A percentile compares a stretch with the other conserved stretches of the same genome.
phyloP scores from a whole-genome alignment of 2,113 vertebrate genomes.

The Murina feae region DNA sequence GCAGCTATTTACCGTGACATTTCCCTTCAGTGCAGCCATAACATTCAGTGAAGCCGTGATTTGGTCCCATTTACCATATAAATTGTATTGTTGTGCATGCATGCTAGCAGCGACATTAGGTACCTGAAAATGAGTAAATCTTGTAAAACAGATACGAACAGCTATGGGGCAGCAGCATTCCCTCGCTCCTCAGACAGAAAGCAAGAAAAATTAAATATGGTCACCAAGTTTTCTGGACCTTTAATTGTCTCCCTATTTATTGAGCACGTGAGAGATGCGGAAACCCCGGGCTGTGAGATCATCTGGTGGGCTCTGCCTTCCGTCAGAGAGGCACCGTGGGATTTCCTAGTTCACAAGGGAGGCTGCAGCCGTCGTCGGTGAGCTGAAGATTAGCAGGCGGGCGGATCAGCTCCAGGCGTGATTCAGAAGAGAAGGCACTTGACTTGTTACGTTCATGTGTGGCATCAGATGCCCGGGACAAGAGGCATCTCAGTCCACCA shows the following conservation, averaged over 20 bases:
- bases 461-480: neutral
- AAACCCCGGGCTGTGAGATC: slow-evolving; percentile 24
- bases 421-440: slow-evolving; percentile 49
- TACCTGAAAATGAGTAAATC: slow-evolving; percentile 88
- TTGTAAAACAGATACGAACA: slow-evolving; percentile 86
- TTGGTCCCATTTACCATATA: slow-evolving; percentile 91
- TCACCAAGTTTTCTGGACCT: slow-evolving; percentile 64
- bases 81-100: slow-evolving; percentile 89
- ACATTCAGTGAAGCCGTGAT: slow-evolving; percentile 89
- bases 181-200: slow-evolving; percentile 70
- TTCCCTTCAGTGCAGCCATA: slow-evolving; percentile 88
- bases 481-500: neutral
- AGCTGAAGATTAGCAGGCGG: slow-evolving; percentile 60
- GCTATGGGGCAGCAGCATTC: slow-evolving; percentile 76
- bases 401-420: neutral
- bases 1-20: slow-evolving; percentile 90
- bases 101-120: slow-evolving; percentile 87
- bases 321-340: slow-evolving; percentile 63
- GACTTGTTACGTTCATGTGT: neutral
- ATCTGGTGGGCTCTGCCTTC: slow-evolving; percentile 64
- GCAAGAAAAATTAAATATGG: slow-evolving; percentile 60
- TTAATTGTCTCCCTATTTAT: slow-evolving; percentile 58
- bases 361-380: slow-evolving; percentile 51
- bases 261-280: slow-evolving; percentile 45
- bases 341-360: slow-evolving; percentile 54